These are phyloP conservation scores for Microcebus jonahi DNA, from an alignment of 2,113 vertebrate species.

Conservation along the genomic window DNA sequence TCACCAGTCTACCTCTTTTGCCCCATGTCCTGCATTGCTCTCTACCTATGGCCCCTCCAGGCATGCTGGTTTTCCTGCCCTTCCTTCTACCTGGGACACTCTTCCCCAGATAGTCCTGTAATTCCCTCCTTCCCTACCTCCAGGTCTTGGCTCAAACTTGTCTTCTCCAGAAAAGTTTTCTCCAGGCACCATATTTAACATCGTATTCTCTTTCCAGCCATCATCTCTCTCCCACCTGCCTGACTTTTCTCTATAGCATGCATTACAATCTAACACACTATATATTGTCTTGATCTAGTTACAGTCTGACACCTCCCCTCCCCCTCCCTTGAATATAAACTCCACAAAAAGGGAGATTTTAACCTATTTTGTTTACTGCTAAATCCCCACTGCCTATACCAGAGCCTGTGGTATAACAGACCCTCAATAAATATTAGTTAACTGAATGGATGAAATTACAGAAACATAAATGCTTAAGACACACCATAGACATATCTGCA, in stretches of 20 bases:
- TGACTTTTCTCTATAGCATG: background rate
- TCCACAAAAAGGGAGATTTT: background rate
- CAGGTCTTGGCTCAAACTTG: background rate
- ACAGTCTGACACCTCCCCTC: background rate
- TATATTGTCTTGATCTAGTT: background rate
- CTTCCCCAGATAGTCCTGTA: background rate
- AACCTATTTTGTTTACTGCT: background rate
- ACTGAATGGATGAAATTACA: background rate
- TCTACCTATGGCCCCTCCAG: background rate
- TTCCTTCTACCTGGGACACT: background rate
- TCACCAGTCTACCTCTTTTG: background rate
- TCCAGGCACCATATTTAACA: background rate
- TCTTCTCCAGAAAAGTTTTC: background rate
- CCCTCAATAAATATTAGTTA: background rate
- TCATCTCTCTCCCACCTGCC: background rate
- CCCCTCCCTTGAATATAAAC: background rate
- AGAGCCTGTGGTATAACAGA: background rate
- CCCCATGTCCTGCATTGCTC: background rate
- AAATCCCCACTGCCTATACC: background rate
- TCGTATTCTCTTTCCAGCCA: background rate
- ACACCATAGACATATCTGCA: background rate
- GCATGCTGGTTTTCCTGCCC: background rate
- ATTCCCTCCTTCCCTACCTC: background rate
- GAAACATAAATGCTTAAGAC: background rate
- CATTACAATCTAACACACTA: background rate